Percentiles rank a stretch among this genome's conserved stretches.
Conservation (phyloP, 2,113 vertebrate species). For the Hydropotes inermis region DNA sequence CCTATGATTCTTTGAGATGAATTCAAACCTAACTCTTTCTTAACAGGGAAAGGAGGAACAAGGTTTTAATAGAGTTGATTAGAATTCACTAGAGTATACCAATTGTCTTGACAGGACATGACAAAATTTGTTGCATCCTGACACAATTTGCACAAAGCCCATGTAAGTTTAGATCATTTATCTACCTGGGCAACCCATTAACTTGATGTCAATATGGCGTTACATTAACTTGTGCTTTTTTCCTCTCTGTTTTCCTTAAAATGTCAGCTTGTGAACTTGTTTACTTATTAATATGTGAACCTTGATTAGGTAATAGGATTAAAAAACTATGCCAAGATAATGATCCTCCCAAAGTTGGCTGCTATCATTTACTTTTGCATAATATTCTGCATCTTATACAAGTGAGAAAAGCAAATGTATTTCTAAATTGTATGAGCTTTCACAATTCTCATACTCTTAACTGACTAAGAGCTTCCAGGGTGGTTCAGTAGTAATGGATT, state of each 20-base stretch:
- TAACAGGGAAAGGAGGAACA: neutral
- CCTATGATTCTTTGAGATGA: conserved; percentile 42
- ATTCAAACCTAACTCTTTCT: conserved; percentile 28
- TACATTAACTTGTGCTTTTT: neutral
- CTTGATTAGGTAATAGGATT: neutral
- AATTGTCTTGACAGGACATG: neutral
- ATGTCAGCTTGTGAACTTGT: neutral
- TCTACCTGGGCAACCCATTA: neutral
- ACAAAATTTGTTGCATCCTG: neutral
- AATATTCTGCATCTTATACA: neutral
- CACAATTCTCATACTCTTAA: neutral
- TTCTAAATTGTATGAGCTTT: neutral
- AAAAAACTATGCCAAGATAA: neutral
- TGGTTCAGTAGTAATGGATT: neutral
- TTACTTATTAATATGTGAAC: neutral
- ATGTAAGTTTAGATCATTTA: neutral
- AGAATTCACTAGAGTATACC: neutral
- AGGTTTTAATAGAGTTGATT: conserved; percentile 44
- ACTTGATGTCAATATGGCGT: neutral
- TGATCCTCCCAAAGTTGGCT: neutral
- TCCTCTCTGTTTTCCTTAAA: conserved; percentile 4
- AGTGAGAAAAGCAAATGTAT: neutral
- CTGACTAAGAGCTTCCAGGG: neutral
- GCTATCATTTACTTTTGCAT: neutral
- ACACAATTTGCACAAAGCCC: neutral